Evolutionary conservation across 2,797 vertebrate species (phyloP).

Genomic region (Liparis tanakae): DNA sequence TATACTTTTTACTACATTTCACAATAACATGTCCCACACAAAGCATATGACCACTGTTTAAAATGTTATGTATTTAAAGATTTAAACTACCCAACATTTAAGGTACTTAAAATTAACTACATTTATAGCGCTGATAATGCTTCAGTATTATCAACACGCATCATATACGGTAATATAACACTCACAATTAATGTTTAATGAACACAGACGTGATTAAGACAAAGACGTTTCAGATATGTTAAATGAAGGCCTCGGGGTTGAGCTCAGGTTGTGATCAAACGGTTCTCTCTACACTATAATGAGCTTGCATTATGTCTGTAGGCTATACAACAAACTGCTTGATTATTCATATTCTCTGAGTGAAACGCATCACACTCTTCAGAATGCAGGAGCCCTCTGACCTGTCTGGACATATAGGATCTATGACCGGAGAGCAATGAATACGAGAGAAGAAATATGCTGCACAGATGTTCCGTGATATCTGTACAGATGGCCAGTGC

Average conservation of each 20-base stretch:
- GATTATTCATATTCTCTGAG: conserved; percentile 34
- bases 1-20: not conserved
- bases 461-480: conserved; percentile 45
- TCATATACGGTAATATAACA: not conserved
- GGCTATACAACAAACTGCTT: conserved; percentile 12
- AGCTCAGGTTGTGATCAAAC: conserved; percentile 35
- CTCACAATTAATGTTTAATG: not conserved
- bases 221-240: conserved; percentile 20
- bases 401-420: not conserved
- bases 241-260: conserved; percentile 2
- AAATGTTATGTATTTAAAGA: not conserved
- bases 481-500: conserved; percentile 35
- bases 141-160: not conserved
- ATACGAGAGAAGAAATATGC: conserved; percentile 25
- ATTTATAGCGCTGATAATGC: not conserved
- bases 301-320: conserved; percentile 19
- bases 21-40: not conserved
- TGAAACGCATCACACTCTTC: conserved; percentile 6
- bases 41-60: not conserved
- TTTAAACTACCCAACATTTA: not conserved
- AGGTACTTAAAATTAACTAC: not conserved
- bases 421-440: not conserved
- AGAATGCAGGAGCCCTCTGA: not conserved
- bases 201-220: conserved; percentile 4
- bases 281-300: conserved; percentile 8